phyloP scores from a whole-genome alignment of 2,888 invertebrate species.

The Matsumyia berberina region DNA sequence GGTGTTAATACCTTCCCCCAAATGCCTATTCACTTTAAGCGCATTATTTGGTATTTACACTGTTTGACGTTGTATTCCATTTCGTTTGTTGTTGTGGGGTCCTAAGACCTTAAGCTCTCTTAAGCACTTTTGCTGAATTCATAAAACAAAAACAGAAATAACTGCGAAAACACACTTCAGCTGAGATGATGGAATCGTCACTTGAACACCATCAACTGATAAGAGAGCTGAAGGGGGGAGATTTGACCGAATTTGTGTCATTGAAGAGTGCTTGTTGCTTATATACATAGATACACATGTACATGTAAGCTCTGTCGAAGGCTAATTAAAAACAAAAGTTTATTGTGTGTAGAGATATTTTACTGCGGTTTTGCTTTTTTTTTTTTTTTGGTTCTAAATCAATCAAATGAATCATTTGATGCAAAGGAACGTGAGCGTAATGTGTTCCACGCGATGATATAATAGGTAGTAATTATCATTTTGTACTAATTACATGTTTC shows the following conservation, averaged over 20 bases:
- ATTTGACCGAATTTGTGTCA: constrained; percentile 37
- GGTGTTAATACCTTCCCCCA: constrained; percentile 26
- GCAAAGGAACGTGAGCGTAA: constrained; percentile 2
- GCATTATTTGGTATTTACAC: constrained; percentile 55
- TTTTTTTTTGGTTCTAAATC: constrained; percentile 2
- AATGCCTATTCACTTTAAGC: constrained; percentile 29
- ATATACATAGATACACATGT: too few species aligned
- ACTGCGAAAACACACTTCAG: constrained; percentile 10
- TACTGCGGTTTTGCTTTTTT: not conserved
- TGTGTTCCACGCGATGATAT: constrained; percentile 23
- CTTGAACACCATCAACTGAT: constrained; percentile 9
- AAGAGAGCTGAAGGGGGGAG: not conserved
- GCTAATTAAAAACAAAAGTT: constrained; percentile 47
- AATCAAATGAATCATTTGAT: constrained; percentile 16
- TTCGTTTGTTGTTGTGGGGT: not conserved
- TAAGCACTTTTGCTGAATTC: constrained; percentile 9
- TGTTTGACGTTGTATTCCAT: constrained; percentile 20
- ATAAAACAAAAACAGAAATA: not conserved
- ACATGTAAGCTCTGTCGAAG: constrained; percentile 39
- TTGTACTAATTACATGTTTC: constrained; percentile 54
- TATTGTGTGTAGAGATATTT: not conserved
- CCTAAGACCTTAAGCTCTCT: constrained; percentile 29
- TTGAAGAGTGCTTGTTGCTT: constrained; percentile 28
- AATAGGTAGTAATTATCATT: constrained; percentile 33
- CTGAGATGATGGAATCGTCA: not conserved